Percentiles rank a stretch among this genome's conserved stretches.
phyloP scores from a whole-genome alignment of 2,113 vertebrate genomes.

The Gasterosteus nipponicus region DNA sequence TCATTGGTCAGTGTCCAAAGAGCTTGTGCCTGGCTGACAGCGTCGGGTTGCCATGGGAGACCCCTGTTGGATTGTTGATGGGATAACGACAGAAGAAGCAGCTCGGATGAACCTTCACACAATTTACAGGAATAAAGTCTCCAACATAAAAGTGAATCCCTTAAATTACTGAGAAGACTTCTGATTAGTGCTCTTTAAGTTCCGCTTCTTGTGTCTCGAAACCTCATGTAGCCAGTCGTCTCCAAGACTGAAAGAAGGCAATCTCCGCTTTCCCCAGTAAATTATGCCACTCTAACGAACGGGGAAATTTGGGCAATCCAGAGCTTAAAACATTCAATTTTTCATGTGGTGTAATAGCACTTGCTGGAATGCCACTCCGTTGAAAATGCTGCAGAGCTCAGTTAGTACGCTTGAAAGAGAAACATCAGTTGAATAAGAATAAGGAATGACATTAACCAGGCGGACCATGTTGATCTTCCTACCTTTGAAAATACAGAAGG shows the following conservation, averaged over 20 bases:
- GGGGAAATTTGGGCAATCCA: conserved; percentile 31
- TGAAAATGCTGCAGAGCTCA: not conserved
- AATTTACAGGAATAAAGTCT: not conserved
- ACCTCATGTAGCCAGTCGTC: conserved; percentile 27
- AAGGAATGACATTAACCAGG: conserved; percentile 3
- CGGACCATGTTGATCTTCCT: not conserved
- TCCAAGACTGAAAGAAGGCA: conserved; percentile 24
- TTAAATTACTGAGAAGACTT: conserved; percentile 12
- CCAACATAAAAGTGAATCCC: not conserved
- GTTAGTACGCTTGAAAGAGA: conserved; percentile 15
- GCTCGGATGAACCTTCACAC: not conserved
- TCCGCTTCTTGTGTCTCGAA: conserved; percentile 16
- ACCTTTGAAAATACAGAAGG: conserved; percentile 19
- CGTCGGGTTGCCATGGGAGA: conserved; percentile 17
- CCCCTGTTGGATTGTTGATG: conserved; percentile 56
- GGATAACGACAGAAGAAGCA: conserved; percentile 24
- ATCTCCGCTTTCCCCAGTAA: conserved; percentile 25
- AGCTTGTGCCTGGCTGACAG: conserved; percentile 44
- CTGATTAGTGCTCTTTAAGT: conserved; percentile 29
- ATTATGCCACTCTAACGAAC: conserved; percentile 45
- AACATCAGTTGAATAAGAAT: conserved; percentile 4
- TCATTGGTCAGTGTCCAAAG: no score
- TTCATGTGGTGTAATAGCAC: conserved; percentile 48
- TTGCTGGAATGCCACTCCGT: conserved; percentile 5
- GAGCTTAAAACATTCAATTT: conserved; percentile 34